Conservation (phyloP, 2,797 vertebrate genomes). For the Enteromius unitaeniatus region DNA sequence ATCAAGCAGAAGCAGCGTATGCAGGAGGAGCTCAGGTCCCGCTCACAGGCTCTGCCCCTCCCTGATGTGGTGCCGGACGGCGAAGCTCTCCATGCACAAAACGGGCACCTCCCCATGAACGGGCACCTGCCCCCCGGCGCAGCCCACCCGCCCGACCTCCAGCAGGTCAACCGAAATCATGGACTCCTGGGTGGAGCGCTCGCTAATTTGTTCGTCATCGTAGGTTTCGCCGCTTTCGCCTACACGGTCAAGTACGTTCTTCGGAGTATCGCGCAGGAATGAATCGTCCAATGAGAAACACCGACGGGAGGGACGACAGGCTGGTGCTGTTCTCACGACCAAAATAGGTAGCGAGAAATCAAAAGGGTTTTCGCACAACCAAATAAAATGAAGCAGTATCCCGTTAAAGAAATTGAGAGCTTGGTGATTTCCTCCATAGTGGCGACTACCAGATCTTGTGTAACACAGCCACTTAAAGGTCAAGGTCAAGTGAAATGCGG, state of each 20-base stretch:
- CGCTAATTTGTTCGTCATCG: constrained; percentile 97
- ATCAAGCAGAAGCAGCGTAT: constrained; percentile 94
- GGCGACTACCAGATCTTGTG: background rate
- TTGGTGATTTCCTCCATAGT: constrained; percentile 36
- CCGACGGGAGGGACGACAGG: background rate
- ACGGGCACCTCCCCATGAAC: constrained; percentile 85
- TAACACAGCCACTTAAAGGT: constrained; percentile 24
- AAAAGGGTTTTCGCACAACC: constrained; percentile 23
- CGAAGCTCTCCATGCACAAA: constrained; percentile 86
- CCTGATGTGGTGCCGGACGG: constrained; percentile 94
- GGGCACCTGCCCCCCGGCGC: constrained; percentile 75
- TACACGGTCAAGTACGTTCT: constrained; percentile 99
- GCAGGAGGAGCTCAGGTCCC: constrained; percentile 88
- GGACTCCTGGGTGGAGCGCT: constrained; percentile 96
- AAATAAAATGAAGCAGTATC: constrained; percentile 47
- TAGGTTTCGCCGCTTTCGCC: constrained; percentile 97
- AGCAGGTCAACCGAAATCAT: constrained; percentile 95
- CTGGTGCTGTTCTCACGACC: constrained; percentile 39
- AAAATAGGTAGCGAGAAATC: constrained; percentile 37
- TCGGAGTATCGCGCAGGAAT: constrained; percentile 98
- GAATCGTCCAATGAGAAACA: constrained; percentile 64
- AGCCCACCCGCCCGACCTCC: constrained; percentile 81
- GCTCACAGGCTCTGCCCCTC: constrained; percentile 88
- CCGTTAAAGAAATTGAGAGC: constrained; percentile 38
- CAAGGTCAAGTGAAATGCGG: background rate